Evolutionary conservation across 2,888 invertebrate species (phyloP).

Genomic region (Melieria crassipennis): DNA sequence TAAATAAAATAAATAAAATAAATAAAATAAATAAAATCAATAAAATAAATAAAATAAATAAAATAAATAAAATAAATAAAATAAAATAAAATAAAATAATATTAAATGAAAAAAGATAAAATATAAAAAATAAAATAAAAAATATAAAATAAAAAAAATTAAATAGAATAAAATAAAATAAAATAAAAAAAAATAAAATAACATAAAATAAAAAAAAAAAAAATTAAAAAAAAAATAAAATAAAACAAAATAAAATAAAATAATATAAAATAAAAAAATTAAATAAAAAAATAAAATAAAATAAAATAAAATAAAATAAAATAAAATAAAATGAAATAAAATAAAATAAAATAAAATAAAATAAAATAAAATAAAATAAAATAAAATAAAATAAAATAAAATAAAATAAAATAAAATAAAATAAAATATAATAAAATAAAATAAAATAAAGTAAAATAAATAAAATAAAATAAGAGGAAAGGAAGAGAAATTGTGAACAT

Average conservation of each 20-base stretch:
- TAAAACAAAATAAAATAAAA: too few relatives aligned
- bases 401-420: constrained; percentile 7
- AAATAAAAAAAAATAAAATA: too few relatives aligned
- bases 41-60: too few relatives aligned
- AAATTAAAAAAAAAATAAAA: too few relatives aligned
- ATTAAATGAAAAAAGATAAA: background rate
- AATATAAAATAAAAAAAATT: constrained; percentile 4
- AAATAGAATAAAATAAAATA: background rate
- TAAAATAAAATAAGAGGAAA: background rate
- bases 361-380: constrained; percentile 5
- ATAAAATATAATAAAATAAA: background rate
- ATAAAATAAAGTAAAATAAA: background rate
- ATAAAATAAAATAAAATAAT: background rate
- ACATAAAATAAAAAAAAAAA: too few relatives aligned
- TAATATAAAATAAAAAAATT: too few relatives aligned
- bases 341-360: background rate
- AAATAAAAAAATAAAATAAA: too few relatives aligned
- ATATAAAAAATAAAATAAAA: constrained; percentile 2
- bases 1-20: too few relatives aligned
- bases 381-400: constrained; percentile 5
- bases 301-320: too few relatives aligned
- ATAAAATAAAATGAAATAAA: too few relatives aligned
- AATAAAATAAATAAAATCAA: too few relatives aligned
- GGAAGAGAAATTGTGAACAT: background rate
- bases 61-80: too few relatives aligned